These are phyloP conservation scores for Ophthalmolycus amberensis DNA, from an alignment of 2,113 vertebrate genomes.

Conservation along the genomic window DNA sequence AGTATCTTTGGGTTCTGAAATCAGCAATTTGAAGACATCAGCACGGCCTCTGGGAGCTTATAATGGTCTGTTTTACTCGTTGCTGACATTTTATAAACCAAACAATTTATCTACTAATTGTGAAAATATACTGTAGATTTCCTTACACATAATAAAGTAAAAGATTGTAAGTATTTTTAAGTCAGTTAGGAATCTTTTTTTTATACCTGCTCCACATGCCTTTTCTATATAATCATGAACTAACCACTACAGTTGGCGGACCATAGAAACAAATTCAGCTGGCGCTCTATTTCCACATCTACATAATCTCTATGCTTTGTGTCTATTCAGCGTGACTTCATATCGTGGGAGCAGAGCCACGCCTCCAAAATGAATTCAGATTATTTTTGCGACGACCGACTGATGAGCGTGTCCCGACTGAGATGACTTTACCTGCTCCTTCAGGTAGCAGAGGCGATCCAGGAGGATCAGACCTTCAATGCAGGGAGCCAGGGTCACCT, in stretches of 20 bases:
- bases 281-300: not conserved
- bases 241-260: no score
- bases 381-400: not conserved
- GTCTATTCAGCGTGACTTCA: not conserved
- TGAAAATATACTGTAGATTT: not conserved
- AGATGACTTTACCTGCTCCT: slow-evolving; percentile 91
- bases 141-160: not conserved
- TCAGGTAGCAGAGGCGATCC: slow-evolving; percentile 95
- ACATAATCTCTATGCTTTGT: not conserved
- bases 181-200: not conserved
- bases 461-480: slow-evolving; percentile 95
- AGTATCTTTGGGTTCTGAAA: not conserved
- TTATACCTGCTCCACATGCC: not conserved
- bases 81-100: not conserved
- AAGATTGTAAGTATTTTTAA: not conserved
- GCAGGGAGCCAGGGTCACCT: slow-evolving; percentile 94
- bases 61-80: no score
- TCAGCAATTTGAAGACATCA: not conserved
- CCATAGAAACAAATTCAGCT: no score
- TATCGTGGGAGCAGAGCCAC: not conserved
- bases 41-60: not conserved
- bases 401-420: no score
- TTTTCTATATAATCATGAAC: no score
- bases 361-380: not conserved
- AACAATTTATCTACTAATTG: not conserved